These are phyloP conservation scores for Pyrochroa serraticornis DNA, from an alignment of 2,888 invertebrate genomes.

Conservation along the genomic window DNA sequence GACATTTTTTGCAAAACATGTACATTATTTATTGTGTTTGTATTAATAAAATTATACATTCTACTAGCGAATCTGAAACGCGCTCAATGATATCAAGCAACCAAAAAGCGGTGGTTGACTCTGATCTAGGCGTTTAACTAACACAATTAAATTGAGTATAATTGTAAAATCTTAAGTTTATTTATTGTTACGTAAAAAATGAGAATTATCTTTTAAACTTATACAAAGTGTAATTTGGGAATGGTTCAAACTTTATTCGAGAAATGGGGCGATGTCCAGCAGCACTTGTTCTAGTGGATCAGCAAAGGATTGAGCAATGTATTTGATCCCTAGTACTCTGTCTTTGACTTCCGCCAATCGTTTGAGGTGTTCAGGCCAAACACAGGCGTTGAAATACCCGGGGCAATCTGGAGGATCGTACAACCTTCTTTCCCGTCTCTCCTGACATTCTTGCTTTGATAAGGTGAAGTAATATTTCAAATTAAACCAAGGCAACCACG, in stretches of 20 bases:
- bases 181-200: no score
- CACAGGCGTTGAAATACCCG: conserved; percentile 86
- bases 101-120: no score
- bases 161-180: no score
- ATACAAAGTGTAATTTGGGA: no score
- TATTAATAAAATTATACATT: conserved; percentile 20
- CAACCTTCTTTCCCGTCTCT: conserved; percentile 65
- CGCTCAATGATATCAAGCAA: no score
- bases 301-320: conserved; percentile 41
- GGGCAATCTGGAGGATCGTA: conserved; percentile 88
- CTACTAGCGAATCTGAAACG: neutral
- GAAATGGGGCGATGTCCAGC: conserved; percentile 35
- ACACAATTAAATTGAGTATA: no score
- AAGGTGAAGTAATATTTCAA: conserved; percentile 77
- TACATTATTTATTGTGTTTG: conserved; percentile 24
- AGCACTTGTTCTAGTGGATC: conserved; percentile 42
- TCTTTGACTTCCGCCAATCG: conserved; percentile 60
- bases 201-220: no score
- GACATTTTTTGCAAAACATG: conserved; percentile 11
- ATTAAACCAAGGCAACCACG: conserved; percentile 71
- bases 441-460: conserved; percentile 69
- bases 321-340: conserved; percentile 46
- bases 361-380: conserved; percentile 86
- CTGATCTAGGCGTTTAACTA: no score
- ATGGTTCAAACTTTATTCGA: neutral